Evolutionary conservation across 2,797 vertebrate genomes (phyloP).

Genomic region (Cyclura pinguis): DNA sequence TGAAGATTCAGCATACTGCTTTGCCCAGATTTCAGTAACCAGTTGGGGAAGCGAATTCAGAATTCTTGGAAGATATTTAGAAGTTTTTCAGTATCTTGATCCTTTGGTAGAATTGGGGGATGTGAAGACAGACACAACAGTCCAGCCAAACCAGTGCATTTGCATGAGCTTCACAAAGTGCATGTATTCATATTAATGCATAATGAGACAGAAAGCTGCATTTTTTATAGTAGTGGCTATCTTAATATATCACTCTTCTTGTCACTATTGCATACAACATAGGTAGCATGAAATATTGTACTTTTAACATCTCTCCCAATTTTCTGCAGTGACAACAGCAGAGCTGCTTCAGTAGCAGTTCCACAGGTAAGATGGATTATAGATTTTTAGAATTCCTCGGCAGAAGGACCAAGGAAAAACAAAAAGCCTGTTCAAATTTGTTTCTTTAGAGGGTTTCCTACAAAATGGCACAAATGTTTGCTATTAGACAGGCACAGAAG

Average conservation of each 20-base stretch:
- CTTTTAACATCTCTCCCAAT: background rate
- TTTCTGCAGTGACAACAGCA: background rate
- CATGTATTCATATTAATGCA: background rate
- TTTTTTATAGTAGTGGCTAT: background rate
- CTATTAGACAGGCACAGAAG: conserved; percentile 75
- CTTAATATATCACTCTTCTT: background rate
- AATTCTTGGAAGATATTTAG: background rate
- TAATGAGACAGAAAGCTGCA: background rate
- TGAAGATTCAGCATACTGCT: conserved; percentile 37
- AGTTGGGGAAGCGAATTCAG: conserved; percentile 21
- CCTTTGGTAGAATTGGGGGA: background rate
- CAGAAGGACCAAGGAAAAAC: conserved; percentile 53
- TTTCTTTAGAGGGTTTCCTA: conserved; percentile 63
- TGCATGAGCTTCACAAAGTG: background rate
- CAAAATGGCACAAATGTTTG: conserved; percentile 73
- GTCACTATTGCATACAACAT: background rate
- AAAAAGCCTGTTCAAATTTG: conserved; percentile 46
- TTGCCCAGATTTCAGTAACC: conserved; percentile 52
- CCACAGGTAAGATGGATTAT: conserved; percentile 38
- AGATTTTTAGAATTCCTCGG: conserved; percentile 59
- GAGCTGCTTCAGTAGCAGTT: conserved; percentile 25
- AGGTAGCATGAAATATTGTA: background rate
- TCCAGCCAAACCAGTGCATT: background rate
- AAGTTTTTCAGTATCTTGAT: conserved; percentile 1
- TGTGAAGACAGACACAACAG: background rate